Evolutionary conservation across 2,797 vertebrate species (phyloP), one percentile per base, ranked within the genome.

Genomic region (Falco naumanni): DNA sequence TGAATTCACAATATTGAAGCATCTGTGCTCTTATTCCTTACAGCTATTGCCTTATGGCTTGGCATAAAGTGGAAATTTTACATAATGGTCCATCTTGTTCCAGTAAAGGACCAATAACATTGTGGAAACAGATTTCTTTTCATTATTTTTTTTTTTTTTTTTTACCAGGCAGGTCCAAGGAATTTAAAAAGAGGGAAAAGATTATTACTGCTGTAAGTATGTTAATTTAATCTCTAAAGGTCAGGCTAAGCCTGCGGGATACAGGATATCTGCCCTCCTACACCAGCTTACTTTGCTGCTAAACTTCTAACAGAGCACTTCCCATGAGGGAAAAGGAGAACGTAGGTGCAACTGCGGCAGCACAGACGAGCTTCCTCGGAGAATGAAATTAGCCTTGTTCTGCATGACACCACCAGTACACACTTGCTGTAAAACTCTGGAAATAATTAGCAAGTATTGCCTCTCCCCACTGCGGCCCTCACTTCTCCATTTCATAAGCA

Each of bases 201-300:
- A 72, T 83, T 61, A 59, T 64, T 94, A 53, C 31, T 76, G 34
- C 65, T 54, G 45, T 20, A 90, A 86, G 22, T 84, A 68, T 92
- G 68, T 57, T 89, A 85, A 87, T 90, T 87, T 89, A 87, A 70
- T 71, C 59, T 86, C 68, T 84, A 84, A 95, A 91, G 50, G 70
- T 61, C 63, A 93, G 63, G 77, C 82, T 93, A 88, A 94, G 34
- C 75, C 88, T 95, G 61, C 51, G 92, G 75, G 69, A 60, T 78
- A 53, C 0, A 66, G 26, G 20, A 33, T 82, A 91, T 22, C 56
- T 87, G n/a, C 72, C 89, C 37, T 29, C 22, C 86, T 85, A 70
- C 29, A 93, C 20, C 59, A 66, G 76, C 43, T 79, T 72, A 43
- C n/a, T 74, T 93, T 79, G 61, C 54, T 81, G 80, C 37, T 89